These are phyloP conservation scores for Sympetrum striolatum DNA, from an alignment of 2,888 invertebrate species.

Conservation along the genomic window DNA sequence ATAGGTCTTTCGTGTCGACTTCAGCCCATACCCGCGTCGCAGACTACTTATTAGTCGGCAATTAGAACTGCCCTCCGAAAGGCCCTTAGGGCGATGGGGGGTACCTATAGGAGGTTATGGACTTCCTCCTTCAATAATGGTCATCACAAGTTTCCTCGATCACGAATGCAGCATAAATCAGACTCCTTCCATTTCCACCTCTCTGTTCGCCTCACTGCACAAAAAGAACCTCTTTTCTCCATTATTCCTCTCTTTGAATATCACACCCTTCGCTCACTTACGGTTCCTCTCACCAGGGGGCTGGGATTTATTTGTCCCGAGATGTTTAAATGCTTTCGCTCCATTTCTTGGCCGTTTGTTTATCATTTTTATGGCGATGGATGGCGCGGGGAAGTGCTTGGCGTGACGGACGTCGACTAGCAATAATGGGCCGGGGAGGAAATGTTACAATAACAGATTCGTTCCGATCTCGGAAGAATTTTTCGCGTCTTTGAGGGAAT, in stretches of 20 bases:
- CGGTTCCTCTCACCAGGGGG: background rate
- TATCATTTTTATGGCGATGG: background rate
- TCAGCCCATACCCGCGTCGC: conserved; percentile 28
- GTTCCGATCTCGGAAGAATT: no score
- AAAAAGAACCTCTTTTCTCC: background rate
- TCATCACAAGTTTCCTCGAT: conserved; percentile 32
- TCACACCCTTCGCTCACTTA: background rate
- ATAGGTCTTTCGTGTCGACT: conserved; percentile 40
- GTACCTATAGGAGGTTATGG: background rate
- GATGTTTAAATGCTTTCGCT: background rate
- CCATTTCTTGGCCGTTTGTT: background rate
- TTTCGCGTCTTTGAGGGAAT: no score
- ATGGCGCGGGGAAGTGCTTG: background rate
- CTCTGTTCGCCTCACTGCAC: background rate
- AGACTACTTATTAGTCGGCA: conserved; percentile 40
- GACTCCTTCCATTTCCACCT: background rate
- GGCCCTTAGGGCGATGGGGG: conserved; percentile 18
- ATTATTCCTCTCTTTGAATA: background rate
- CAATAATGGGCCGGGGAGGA: no score
- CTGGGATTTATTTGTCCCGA: background rate
- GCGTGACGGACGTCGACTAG: no score
- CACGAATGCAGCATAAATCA: conserved; percentile 41
- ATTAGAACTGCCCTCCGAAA: conserved; percentile 45
- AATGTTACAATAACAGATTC: no score
- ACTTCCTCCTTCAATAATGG: conserved; percentile 35